phyloP scores from a whole-genome alignment of 2,888 invertebrate genomes.

The Apeira syringaria region DNA sequence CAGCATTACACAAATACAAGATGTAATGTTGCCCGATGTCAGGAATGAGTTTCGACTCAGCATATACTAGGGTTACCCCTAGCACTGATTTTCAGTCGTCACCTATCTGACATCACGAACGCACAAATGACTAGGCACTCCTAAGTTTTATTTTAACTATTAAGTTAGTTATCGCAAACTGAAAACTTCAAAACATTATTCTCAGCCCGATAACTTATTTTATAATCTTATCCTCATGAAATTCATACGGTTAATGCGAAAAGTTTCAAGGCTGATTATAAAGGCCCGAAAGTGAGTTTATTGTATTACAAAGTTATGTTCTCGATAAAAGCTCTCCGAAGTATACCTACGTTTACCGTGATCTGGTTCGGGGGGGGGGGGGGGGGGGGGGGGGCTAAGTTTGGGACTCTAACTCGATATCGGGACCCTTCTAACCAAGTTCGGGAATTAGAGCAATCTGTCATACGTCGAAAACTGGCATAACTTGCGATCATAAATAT shows the following conservation, averaged over 20 bases:
- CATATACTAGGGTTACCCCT: too few relatives aligned
- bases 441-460: conserved; percentile 60
- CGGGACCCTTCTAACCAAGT: conserved; percentile 60
- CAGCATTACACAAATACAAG: too few relatives aligned
- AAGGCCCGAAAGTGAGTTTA: conserved; percentile 43
- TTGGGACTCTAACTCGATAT: conserved; percentile 56
- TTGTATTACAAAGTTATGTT: conserved; percentile 47
- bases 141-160: too few relatives aligned
- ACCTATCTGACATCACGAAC: too few relatives aligned
- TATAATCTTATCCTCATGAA: conserved; percentile 20
- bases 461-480: conserved; percentile 45
- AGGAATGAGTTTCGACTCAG: too few relatives aligned
- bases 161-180: conserved; percentile 6
- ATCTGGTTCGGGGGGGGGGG: conserved; percentile 33
- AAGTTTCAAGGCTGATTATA: conserved; percentile 46
- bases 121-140: too few relatives aligned
- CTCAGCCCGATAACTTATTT: conserved; percentile 12
- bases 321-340: conserved; percentile 39
- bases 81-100: too few relatives aligned
- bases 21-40: too few relatives aligned
- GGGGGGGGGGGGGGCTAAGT: conserved; percentile 46
- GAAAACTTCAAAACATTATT: conserved; percentile 5
- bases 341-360: conserved; percentile 27
- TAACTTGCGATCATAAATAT: conserved; percentile 40
- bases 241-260: conserved; percentile 27